phyloP scores from a whole-genome alignment of 1,140 invertebrate genomes.

The Macrostomum lignano region DNA sequence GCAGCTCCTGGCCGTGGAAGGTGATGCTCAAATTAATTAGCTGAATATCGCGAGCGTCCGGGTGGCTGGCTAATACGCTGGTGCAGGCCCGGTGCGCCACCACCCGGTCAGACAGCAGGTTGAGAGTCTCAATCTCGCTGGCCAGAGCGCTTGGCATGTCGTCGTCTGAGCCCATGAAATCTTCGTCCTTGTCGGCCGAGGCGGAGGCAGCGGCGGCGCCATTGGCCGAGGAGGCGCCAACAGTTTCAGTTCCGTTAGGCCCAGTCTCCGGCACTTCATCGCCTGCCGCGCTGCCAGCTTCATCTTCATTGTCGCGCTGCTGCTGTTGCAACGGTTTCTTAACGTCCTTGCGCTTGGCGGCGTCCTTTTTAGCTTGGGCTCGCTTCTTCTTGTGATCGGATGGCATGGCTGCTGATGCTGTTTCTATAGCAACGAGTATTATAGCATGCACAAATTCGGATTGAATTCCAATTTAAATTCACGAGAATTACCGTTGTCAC shows the following conservation, averaged over 20 bases:
- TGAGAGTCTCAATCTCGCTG: constrained; percentile 2
- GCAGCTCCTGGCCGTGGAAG: constrained; percentile 77
- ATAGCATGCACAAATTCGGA: no score
- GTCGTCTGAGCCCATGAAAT: constrained; percentile 4
- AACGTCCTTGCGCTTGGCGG: no score
- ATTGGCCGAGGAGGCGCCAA: no score
- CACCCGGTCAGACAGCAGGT: constrained; percentile 36
- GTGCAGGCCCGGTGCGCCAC: constrained; percentile 73
- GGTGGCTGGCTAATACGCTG: constrained; percentile 69
- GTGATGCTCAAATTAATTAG: constrained; percentile 87
- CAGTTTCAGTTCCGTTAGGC: no score
- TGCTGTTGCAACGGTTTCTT: no score
- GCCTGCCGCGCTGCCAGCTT: no score
- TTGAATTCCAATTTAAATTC: no score
- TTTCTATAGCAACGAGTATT: no score
- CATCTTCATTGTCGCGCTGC: no score
- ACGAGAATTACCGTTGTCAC: no score
- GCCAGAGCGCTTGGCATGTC: not conserved
- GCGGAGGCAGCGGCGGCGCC: no score
- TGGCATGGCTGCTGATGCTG: constrained; percentile 3
- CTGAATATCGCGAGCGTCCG: constrained; percentile 73
- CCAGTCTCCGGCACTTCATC: no score
- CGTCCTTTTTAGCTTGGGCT: not conserved
- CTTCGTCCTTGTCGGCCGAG: constrained; percentile 1
- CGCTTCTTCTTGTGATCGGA: not conserved